These are phyloP conservation scores for Dendrolimus kikuchii DNA, from an alignment of 1,140 invertebrate species.

Conservation along the genomic window DNA sequence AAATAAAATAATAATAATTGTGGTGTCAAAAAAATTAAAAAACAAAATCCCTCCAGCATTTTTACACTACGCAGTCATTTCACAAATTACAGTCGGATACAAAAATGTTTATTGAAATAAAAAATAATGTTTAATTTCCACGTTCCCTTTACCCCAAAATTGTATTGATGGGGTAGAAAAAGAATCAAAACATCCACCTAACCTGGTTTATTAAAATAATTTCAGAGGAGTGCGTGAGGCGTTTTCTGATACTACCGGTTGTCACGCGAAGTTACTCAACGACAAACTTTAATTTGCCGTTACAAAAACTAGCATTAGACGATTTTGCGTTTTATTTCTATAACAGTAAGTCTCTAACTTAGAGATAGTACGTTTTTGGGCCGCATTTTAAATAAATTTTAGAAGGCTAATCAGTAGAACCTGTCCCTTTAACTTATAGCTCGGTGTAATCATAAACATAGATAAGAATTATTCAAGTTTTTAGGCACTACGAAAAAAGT, in stretches of 20 bases:
- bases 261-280: constrained; percentile 40
- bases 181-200: constrained; percentile 57
- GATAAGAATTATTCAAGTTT: constrained; percentile 32
- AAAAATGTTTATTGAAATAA: not conserved
- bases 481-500: constrained; percentile 38
- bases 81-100: not conserved
- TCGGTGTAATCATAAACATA: constrained; percentile 44
- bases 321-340: not conserved
- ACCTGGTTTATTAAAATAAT: constrained; percentile 69
- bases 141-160: constrained; percentile 18
- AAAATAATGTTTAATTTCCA: constrained; percentile 16
- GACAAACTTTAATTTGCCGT: constrained; percentile 20
- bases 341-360: not conserved
- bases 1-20: too few species aligned
- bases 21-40: not conserved
- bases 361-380: too few species aligned
- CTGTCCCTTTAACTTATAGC: constrained; percentile 48
- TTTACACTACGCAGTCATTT: too few species aligned
- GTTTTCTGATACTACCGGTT: constrained; percentile 38
- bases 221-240: constrained; percentile 56
- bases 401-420: constrained; percentile 39
- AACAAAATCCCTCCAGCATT: not conserved
- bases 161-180: constrained; percentile 19
- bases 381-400: constrained; percentile 7
- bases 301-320: constrained; percentile 11